Conservation (phyloP, 1,140 invertebrate genomes). For the Colletes gigas region DNA sequence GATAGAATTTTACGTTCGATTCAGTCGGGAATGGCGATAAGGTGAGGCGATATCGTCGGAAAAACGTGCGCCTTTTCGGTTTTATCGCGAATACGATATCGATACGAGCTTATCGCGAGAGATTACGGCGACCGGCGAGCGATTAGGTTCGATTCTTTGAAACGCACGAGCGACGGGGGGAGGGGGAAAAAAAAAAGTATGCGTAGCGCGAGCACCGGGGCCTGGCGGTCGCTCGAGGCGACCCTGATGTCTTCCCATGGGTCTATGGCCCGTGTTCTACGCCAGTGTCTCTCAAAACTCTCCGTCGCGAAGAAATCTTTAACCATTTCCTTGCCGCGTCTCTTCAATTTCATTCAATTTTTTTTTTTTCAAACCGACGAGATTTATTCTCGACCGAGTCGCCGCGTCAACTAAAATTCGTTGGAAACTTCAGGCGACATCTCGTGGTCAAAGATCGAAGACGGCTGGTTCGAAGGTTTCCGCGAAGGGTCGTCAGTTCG, state of each 20-base stretch:
- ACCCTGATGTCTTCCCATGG: slow-evolving; percentile 39
- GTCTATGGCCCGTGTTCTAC: slow-evolving; percentile 37
- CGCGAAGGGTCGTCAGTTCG: not conserved
- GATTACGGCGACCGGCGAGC: slow-evolving; percentile 28
- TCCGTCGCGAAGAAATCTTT: not conserved
- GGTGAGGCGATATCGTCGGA: not conserved
- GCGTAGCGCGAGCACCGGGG: not conserved
- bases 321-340: not conserved
- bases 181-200: not conserved
- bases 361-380: not conserved
- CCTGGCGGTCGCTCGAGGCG: slow-evolving; percentile 14
- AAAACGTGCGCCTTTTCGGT: not conserved
- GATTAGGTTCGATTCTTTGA: not conserved
- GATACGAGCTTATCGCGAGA: slow-evolving; percentile 31
- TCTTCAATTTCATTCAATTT: no score
- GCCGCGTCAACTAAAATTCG: not conserved
- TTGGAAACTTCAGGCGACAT: not conserved
- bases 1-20: not conserved
- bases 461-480: not conserved
- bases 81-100: slow-evolving; percentile 31
- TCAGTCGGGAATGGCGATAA: not conserved
- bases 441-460: not conserved
- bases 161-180: not conserved
- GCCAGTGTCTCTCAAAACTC: slow-evolving; percentile 39
- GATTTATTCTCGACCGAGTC: not conserved